Conservation (phyloP, 1,140 invertebrate genomes). For the Colletes latitarsis region DNA sequence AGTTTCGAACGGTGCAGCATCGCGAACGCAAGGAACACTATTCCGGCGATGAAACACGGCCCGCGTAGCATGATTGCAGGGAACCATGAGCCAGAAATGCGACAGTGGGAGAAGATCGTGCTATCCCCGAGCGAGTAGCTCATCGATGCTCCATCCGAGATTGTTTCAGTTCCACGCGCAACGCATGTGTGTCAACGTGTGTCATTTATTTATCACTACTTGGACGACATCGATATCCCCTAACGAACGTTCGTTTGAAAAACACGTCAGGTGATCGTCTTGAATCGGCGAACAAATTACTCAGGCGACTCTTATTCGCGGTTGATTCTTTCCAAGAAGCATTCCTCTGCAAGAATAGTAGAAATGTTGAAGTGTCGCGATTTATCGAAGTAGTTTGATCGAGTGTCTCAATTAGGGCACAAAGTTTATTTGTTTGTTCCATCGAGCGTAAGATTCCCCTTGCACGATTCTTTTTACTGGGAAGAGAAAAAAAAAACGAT, state of each 20-base stretch:
- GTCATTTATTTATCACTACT: background rate
- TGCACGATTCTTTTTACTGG: too few species aligned
- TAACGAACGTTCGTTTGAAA: too few species aligned
- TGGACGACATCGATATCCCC: background rate
- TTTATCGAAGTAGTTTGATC: background rate
- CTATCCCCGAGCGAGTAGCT: slow-evolving; percentile 37
- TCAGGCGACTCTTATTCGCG: background rate
- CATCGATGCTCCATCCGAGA: slow-evolving; percentile 23
- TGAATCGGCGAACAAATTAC: background rate
- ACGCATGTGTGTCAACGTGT: slow-evolving; percentile 34
- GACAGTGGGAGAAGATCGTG: slow-evolving; percentile 43
- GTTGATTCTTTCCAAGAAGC: background rate
- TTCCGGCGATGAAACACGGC: background rate
- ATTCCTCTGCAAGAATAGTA: too few species aligned
- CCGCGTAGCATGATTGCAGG: background rate
- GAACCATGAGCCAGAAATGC: slow-evolving; percentile 17
- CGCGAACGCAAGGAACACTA: background rate
- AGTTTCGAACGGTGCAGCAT: background rate
- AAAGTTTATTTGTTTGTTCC: background rate
- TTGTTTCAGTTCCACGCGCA: slow-evolving; percentile 52
- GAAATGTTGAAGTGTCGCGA: too few species aligned
- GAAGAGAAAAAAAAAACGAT: too few species aligned
- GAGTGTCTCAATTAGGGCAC: too few species aligned
- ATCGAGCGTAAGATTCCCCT: too few species aligned
- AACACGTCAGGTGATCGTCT: background rate